A percentile compares a stretch with the other conserved stretches of the same genome.
Evolutionary conservation across 2,888 invertebrate genomes (phyloP).

Genomic region (Tetramorium bicarinatum): DNA sequence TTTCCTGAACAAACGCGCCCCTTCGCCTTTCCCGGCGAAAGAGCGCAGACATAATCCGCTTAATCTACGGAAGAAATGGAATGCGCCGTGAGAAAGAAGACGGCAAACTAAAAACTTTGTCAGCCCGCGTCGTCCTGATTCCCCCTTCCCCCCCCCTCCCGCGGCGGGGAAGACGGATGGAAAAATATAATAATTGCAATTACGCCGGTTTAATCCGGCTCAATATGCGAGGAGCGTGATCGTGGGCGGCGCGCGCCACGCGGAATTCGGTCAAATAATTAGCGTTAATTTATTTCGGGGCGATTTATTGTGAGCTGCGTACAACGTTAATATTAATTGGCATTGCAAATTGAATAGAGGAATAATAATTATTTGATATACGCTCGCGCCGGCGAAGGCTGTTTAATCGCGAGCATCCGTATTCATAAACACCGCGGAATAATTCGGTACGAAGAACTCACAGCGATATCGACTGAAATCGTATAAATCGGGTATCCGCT

Average conservation of each 20-base stretch:
- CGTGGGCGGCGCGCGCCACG: background rate
- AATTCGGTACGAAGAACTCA: slow-evolving; percentile 43
- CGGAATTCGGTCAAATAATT: slow-evolving; percentile 55
- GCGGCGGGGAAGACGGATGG: background rate
- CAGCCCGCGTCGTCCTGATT: background rate
- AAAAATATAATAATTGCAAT: slow-evolving; percentile 38
- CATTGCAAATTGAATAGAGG: slow-evolving; percentile 45
- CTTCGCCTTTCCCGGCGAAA: background rate
- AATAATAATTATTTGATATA: slow-evolving; percentile 54
- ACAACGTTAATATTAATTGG: slow-evolving; percentile 54
- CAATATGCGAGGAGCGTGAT: slow-evolving; percentile 26
- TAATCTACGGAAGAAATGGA: slow-evolving; percentile 44
- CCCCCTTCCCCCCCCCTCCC: background rate
- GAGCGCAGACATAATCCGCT: slow-evolving; percentile 30
- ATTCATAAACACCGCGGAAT: slow-evolving; percentile 47
- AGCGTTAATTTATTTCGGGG: slow-evolving; percentile 51
- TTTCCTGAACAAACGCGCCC: slow-evolving; percentile 40
- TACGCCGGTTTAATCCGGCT: slow-evolving; percentile 42
- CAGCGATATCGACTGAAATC: slow-evolving; percentile 31
- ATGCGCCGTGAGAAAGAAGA: background rate
- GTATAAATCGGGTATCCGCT: slow-evolving; percentile 40
- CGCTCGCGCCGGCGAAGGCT: slow-evolving; percentile 15
- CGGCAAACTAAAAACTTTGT: background rate
- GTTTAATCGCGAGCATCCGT: slow-evolving; percentile 40
- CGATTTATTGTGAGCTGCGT: slow-evolving; percentile 44